These are phyloP conservation scores for Rhinichthys osculus DNA, from an alignment of 2,797 vertebrate species.

Conservation along the genomic window DNA sequence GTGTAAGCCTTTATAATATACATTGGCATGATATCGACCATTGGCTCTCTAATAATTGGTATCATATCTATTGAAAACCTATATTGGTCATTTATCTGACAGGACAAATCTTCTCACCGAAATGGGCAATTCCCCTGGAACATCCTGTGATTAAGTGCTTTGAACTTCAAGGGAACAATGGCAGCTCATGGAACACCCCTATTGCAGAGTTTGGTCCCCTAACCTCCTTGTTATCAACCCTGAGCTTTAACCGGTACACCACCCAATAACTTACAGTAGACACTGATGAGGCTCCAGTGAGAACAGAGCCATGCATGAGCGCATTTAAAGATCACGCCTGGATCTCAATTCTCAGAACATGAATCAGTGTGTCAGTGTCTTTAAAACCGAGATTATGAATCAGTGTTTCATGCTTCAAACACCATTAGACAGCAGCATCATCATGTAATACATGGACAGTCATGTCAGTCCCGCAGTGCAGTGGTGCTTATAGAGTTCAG, in stretches of 20 bases:
- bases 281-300: conserved; percentile 6
- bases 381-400: neutral
- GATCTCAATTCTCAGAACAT: neutral
- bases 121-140: neutral
- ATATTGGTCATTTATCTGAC: neutral
- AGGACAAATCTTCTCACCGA: neutral
- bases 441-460: conserved; percentile 31
- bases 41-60: neutral
- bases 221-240: conserved; percentile 4
- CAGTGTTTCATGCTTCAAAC: neutral
- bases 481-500: conserved; percentile 32
- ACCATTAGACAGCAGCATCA: neutral
- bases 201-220: neutral
- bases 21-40: neutral
- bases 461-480: conserved; percentile 22
- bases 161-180: conserved; percentile 19
- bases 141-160: neutral
- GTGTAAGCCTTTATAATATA: neutral
- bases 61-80: neutral
- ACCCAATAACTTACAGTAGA: conserved; percentile 16
- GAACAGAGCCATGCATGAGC: neutral
- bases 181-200: neutral
- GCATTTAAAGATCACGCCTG: neutral
- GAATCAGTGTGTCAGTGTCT: neutral
- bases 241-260: neutral